Base-by-base conservation (phyloP, 2,888 invertebrate species). In the Bellardia pandia region DNA sequence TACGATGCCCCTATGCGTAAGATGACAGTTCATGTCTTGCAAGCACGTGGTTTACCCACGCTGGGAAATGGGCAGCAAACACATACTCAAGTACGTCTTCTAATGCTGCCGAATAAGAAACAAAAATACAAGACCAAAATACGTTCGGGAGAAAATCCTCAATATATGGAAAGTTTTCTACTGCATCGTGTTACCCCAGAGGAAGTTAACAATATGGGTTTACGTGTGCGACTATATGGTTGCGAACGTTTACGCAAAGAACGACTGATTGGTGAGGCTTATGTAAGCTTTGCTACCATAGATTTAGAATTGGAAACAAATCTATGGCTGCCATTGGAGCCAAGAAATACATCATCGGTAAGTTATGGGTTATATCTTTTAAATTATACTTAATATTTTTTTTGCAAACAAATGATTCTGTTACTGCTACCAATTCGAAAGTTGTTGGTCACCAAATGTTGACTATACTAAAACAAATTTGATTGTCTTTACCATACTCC, bases 121-220 rank as follows among this genome's bases (percentile, higher is more conserved):
- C 98, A 98, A 93, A 97, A 98, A 91, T 97, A 97, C 93, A 98
- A 98, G 94, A 98, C 98, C 37, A 98, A 98, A 94, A 97, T 98
- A 88, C 96, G 98, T 82, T 96, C 97, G 81, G 98, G 98, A 0
- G 97, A 98, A 91, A 97, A 96, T 93, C 98, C 98, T 0, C 97
- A 98, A 92, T 98, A 97, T 91, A 97, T 98, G 96, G 98, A 99
- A 93, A 93, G 97, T 91, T 98, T 98, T 93, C 95, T 98, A 60
- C 95, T 98, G 90, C 98, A 96, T 93, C 96, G 98, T 91, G 97
- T 98, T 53, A 98, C 97, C 94, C 98, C 98, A 95, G 98, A 98
- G 95, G 98, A 98, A 91, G 98, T 99, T 4, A 97, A 97, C 93
- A 97, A 97, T 23, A 96, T 98, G 95, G 98, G 98, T 0, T 95